These are phyloP conservation scores for Ophion slaviceki DNA, from an alignment of 2,888 invertebrate genomes.

Conservation along the genomic window DNA sequence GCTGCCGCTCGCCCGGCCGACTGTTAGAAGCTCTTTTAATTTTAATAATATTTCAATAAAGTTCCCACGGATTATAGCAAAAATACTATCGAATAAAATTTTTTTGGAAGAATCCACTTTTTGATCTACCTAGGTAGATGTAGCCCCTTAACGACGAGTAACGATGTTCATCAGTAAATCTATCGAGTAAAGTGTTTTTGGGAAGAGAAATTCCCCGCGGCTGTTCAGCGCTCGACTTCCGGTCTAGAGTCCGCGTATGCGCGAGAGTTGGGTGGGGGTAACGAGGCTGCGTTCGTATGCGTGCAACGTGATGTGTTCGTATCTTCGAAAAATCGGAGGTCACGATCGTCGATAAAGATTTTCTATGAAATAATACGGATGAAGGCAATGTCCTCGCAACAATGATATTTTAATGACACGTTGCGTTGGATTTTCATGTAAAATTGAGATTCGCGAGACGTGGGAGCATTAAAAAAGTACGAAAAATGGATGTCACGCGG, in stretches of 20 bases:
- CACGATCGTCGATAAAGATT: conserved; percentile 57
- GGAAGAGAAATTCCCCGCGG: neutral
- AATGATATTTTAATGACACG: conserved; percentile 36
- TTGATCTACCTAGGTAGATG: no score
- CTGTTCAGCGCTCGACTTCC: conserved; percentile 17
- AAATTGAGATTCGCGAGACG: neutral
- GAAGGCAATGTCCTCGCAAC: neutral
- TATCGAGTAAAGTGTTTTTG: neutral
- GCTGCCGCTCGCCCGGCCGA: no score
- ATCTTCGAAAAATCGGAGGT: conserved; percentile 69
- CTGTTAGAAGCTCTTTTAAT: no score
- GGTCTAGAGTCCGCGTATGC: neutral
- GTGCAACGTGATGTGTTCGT: conserved; percentile 47
- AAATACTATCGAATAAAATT: no score
- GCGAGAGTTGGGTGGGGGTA: neutral
- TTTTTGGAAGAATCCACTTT: no score
- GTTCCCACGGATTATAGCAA: no score
- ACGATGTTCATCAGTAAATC: neutral
- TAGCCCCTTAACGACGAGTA: neutral
- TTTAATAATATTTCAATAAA: no score
- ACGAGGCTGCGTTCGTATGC: conserved; percentile 56
- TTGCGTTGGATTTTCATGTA: neutral
- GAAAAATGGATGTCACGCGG: conserved; percentile 77
- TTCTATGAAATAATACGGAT: conserved; percentile 48
- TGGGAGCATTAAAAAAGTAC: conserved; percentile 50